Evolutionary conservation across 2,113 vertebrate genomes (phyloP).

Genomic region (Periophthalmodon schlosseri): DNA sequence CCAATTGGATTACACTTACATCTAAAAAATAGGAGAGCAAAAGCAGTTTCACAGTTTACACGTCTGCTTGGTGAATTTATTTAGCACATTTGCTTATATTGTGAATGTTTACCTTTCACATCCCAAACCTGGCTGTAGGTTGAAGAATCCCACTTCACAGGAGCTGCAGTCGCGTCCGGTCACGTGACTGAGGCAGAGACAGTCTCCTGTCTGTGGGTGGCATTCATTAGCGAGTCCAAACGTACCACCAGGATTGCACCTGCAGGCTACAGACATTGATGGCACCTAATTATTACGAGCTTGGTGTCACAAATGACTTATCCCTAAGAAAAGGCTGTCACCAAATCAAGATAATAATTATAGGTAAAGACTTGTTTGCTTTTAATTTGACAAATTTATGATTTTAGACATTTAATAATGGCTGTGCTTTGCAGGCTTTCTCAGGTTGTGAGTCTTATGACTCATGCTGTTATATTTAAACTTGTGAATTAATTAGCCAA

Average conservation of each 20-base stretch:
- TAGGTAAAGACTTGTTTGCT: constrained; percentile 17
- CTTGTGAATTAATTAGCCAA: constrained; percentile 24
- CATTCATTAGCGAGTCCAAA: constrained; percentile 68
- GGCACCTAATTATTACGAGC: not conserved
- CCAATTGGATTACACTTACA: constrained; percentile 85
- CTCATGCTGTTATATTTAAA: constrained; percentile 20
- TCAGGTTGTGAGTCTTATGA: constrained; percentile 27
- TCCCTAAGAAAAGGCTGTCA: not conserved
- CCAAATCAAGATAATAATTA: not conserved
- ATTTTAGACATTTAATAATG: constrained; percentile 11
- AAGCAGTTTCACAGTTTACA: constrained; percentile 6
- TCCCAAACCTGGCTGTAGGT: constrained; percentile 77
- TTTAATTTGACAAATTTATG: constrained; percentile 23
- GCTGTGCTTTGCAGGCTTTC: constrained; percentile 10
- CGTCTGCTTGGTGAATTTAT: not conserved
- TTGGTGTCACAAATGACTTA: constrained; percentile 9
- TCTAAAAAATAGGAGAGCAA: constrained; percentile 63
- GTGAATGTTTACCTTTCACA: constrained; percentile 80
- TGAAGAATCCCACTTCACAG: constrained; percentile 83
- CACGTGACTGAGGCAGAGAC: constrained; percentile 83
- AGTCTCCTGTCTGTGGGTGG: constrained; percentile 79
- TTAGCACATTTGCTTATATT: not conserved
- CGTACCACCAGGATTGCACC: constrained; percentile 77
- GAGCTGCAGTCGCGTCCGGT: constrained; percentile 78
- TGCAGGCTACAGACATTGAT: constrained; percentile 78